Conservation (phyloP, 2,797 vertebrate genomes). For the Aphelocoma californica region DNA sequence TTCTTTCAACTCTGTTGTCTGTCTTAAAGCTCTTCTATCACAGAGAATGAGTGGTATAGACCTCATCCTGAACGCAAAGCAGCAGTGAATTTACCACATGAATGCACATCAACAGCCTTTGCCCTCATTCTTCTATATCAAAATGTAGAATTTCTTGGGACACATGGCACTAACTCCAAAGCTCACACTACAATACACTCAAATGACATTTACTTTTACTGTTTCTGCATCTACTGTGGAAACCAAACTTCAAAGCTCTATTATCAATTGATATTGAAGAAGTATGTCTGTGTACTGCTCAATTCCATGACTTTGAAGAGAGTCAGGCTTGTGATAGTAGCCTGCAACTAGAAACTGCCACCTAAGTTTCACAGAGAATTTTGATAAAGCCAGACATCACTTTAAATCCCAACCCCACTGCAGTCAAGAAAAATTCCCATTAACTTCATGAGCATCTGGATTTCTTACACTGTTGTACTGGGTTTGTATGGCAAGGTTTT, state of each 20-base stretch:
- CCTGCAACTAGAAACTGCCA: neutral
- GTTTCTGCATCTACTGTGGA: neutral
- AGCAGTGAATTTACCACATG: neutral
- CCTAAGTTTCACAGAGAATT: neutral
- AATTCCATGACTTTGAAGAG: neutral
- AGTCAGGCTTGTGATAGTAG: neutral
- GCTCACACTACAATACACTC: neutral
- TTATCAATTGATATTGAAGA: neutral
- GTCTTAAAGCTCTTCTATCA: neutral
- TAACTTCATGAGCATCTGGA: neutral
- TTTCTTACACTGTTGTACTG: neutral
- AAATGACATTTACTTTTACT: neutral
- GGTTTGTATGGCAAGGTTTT: neutral
- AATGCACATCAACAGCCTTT: neutral
- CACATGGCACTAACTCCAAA: neutral
- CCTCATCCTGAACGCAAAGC: neutral
- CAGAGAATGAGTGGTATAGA: neutral
- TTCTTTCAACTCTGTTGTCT: neutral
- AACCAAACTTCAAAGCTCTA: neutral
- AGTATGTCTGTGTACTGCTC: neutral
- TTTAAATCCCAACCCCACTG: neutral
- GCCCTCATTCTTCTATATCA: neutral
- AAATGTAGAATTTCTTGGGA: neutral
- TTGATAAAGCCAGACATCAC: neutral
- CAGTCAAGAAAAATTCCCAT: neutral